Percentiles rank a stretch among this genome's conserved stretches.
Evolutionary conservation across 2,888 invertebrate genomes (phyloP).

Genomic region (Cotesia congregata): DNA sequence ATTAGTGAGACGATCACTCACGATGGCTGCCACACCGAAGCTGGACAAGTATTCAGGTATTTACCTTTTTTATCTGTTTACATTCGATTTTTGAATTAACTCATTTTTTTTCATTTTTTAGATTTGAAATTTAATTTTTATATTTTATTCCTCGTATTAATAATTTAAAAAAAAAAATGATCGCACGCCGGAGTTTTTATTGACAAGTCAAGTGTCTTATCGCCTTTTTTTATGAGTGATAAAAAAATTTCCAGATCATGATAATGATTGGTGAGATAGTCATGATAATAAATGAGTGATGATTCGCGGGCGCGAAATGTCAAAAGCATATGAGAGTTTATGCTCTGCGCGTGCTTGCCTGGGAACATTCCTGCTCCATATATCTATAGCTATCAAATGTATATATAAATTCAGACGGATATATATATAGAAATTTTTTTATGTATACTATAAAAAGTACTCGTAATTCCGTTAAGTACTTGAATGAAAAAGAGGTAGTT

Average conservation of each 20-base stretch:
- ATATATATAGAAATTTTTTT: not conserved
- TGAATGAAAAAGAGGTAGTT: not conserved
- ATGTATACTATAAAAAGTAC: not conserved
- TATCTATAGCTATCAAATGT: not conserved
- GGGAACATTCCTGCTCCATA: conserved; percentile 33
- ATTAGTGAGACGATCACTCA: conserved; percentile 41
- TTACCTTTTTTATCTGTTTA: not conserved
- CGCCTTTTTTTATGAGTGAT: not conserved
- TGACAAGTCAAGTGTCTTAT: conserved; percentile 9
- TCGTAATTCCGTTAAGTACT: not conserved
- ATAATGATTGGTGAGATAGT: not conserved
- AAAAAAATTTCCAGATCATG: not conserved
- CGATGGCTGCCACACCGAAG: conserved; percentile 68
- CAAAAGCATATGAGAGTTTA: conserved; percentile 60
- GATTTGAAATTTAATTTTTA: too few relatives aligned
- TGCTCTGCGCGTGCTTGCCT: conserved; percentile 40
- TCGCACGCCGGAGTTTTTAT: not conserved
- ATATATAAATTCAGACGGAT: not conserved
- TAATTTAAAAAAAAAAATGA: too few relatives aligned
- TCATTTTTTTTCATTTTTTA: not conserved
- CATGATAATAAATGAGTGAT: conserved; percentile 29
- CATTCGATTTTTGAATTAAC: conserved; percentile 8
- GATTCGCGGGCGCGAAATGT: conserved; percentile 61
- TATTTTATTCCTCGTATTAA: too few relatives aligned
- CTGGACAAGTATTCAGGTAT: conserved; percentile 67